A percentile compares a stretch with the other conserved stretches of the same genome.
phyloP scores from a whole-genome alignment of 2,888 invertebrate genomes.

The Rotaria socialis region DNA sequence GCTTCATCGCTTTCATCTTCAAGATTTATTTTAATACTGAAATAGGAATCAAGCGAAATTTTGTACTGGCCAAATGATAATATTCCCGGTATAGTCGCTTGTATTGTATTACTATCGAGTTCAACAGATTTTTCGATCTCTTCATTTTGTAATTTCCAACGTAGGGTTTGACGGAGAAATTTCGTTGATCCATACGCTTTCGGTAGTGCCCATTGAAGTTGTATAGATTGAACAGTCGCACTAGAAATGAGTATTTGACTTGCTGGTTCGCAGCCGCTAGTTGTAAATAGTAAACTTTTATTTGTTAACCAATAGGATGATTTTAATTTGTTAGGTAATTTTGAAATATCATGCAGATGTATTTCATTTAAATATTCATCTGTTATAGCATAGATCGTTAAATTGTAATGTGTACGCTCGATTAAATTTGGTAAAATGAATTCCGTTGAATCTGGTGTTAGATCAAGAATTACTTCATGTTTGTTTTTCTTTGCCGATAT shows the following conservation, averaged over 20 bases:
- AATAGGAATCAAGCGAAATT: conserved; percentile 58
- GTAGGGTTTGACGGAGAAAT: conserved; percentile 55
- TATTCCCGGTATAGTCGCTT: conserved; percentile 18
- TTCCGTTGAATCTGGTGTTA: conserved; percentile 53
- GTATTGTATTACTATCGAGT: not conserved
- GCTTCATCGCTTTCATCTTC: conserved; percentile 50
- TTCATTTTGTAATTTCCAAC: conserved; percentile 51
- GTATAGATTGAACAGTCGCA: conserved; percentile 50
- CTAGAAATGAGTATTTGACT: conserved; percentile 6
- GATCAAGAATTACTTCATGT: conserved; percentile 49
- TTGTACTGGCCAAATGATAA: conserved; percentile 53
- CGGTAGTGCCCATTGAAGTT: conserved; percentile 56
- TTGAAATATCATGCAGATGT: conserved; percentile 50
- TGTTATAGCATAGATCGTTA: conserved; percentile 58
- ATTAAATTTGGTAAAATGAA: conserved; percentile 53
- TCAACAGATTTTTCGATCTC: conserved; percentile 5
- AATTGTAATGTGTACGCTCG: conserved; percentile 57
- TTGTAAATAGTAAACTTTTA: conserved; percentile 54
- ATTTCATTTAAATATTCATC: conserved; percentile 58
- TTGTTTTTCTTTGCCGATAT: conserved; percentile 48
- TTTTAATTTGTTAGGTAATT: conserved; percentile 53
- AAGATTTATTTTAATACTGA: conserved; percentile 55
- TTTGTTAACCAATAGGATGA: conserved; percentile 58
- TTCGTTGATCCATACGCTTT: conserved; percentile 58
- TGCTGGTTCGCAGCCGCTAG: conserved; percentile 54